Conservation (phyloP, 2,888 invertebrate species). For the Rhodophaea formosa region DNA sequence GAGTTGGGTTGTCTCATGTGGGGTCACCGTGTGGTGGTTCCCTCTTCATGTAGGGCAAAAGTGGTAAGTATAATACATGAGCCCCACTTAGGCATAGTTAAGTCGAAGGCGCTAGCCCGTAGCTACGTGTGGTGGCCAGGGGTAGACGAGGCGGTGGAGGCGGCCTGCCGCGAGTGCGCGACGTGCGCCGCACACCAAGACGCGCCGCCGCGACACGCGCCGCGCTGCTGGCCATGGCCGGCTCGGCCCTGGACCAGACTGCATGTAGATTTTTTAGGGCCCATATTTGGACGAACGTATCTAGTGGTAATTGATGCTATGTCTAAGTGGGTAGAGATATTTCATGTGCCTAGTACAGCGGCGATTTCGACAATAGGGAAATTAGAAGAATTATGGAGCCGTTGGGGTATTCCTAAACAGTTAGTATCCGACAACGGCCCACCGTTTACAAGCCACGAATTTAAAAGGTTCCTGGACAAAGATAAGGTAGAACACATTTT, state of each 20-base stretch:
- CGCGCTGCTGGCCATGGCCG: conserved; percentile 5
- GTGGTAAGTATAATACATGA: background rate
- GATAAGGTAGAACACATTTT: conserved; percentile 16
- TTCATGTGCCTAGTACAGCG: background rate
- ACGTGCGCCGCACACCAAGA: background rate
- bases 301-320: conserved; percentile 7
- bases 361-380: background rate
- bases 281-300: background rate
- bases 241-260: conserved; percentile 1
- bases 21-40: background rate
- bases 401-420: conserved; percentile 8
- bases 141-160: too few species aligned
- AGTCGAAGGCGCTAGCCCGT: background rate
- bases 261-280: conserved; percentile 17
- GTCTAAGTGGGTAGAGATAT: conserved; percentile 7
- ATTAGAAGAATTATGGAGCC: background rate
- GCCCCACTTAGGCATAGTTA: background rate
- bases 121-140: conserved; percentile 20
- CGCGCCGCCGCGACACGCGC: background rate
- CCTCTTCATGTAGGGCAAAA: background rate
- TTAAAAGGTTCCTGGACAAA: background rate
- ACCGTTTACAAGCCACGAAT: conserved; percentile 17
- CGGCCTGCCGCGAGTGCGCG: conserved; percentile 8
- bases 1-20: too few species aligned
- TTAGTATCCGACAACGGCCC: conserved; percentile 7